Conservation (phyloP, 1,140 invertebrate genomes). For the Luehdorfia chinensis region DNA sequence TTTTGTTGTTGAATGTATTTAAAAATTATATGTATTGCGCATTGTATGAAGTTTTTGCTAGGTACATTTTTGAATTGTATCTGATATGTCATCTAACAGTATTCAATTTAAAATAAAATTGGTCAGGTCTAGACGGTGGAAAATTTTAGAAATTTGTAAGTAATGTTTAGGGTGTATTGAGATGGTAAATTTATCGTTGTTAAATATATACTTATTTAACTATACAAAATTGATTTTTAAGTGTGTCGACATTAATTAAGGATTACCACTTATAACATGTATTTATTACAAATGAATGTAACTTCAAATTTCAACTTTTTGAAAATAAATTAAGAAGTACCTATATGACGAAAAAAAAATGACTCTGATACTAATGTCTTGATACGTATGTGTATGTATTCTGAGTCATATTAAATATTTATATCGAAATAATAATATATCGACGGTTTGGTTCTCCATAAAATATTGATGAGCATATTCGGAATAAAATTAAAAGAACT, state of each 20-base stretch:
- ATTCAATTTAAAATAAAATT: constrained; percentile 30
- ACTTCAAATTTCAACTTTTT: constrained; percentile 34
- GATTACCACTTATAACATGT: constrained; percentile 39
- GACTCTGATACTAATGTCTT: no score
- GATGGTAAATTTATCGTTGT: constrained; percentile 59
- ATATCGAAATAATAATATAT: not conserved
- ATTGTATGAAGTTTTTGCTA: constrained; percentile 45
- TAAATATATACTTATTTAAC: constrained; percentile 57
- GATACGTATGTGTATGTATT: not conserved
- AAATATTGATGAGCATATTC: not conserved
- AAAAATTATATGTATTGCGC: constrained; percentile 37
- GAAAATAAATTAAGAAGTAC: constrained; percentile 23
- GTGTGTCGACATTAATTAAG: constrained; percentile 48
- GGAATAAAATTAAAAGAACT: constrained; percentile 4
- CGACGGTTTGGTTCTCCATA: no score
- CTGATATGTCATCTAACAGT: constrained; percentile 30
- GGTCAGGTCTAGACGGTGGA: constrained; percentile 30
- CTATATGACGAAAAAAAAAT: no score
- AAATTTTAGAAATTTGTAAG: constrained; percentile 21
- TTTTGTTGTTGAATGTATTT: constrained; percentile 68
- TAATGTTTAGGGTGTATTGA: constrained; percentile 43
- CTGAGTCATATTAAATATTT: not conserved
- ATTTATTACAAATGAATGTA: constrained; percentile 40
- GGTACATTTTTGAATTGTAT: constrained; percentile 47
- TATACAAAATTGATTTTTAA: constrained; percentile 51